These are phyloP conservation scores for Rhagologus leucostigma DNA, from an alignment of 2,113 vertebrate species.

Conservation along the genomic window DNA sequence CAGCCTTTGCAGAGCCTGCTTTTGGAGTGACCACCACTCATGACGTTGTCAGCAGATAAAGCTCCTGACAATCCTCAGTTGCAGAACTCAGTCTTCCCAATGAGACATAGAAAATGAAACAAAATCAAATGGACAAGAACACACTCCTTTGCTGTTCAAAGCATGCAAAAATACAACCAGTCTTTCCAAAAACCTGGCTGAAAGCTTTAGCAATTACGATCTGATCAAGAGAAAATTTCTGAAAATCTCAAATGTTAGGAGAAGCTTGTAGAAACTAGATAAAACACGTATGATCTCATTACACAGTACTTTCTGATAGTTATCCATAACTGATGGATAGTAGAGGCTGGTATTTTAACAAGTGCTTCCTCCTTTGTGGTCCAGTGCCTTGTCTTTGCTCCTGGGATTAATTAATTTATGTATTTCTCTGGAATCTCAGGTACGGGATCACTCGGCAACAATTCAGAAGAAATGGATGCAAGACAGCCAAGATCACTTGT, in stretches of 20 bases:
- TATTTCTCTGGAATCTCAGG: not conserved
- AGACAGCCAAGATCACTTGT: not conserved
- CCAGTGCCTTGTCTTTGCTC: not conserved
- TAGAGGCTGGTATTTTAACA: not conserved
- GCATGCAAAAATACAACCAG: not conserved
- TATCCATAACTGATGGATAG: not conserved
- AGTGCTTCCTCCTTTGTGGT: not conserved
- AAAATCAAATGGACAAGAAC: not conserved
- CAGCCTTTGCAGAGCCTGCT: not conserved
- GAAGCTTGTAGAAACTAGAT: not conserved
- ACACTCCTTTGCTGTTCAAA: not conserved
- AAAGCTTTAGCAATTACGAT: not conserved
- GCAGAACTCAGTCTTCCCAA: not conserved
- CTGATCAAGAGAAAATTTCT: not conserved
- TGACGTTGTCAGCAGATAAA: not conserved
- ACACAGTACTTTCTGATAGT: not conserved
- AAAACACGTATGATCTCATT: not conserved
- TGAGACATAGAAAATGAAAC: fast-evolving
- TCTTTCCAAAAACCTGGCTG: not conserved
- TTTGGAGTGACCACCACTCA: not conserved
- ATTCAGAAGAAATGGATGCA: not conserved
- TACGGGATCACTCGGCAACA: not conserved
- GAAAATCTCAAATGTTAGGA: not conserved
- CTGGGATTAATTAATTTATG: not conserved
- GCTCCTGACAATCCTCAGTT: not conserved